Conservation (phyloP, 2,888 invertebrate species). For the Hydriomena furcata region DNA sequence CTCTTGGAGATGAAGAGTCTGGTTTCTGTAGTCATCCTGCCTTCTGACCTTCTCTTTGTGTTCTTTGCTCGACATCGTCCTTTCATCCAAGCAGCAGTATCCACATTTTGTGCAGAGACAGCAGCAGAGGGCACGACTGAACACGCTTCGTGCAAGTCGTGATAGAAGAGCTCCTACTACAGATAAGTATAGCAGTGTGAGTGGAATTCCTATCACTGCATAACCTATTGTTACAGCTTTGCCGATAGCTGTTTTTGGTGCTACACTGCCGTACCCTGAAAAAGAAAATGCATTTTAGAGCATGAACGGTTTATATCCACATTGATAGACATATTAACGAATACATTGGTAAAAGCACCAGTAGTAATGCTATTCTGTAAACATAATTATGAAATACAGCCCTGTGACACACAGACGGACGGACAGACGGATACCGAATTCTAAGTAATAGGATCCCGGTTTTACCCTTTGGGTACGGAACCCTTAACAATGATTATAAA, state of each 20-base stretch:
- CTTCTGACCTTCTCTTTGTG: constrained; percentile 90
- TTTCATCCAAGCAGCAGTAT: constrained; percentile 93
- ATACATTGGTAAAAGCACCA: too few relatives aligned
- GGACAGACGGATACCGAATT: too few relatives aligned
- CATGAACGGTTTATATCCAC: not conserved
- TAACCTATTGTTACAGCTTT: constrained; percentile 96
- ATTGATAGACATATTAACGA: not conserved
- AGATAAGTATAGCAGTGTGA: constrained; percentile 93
- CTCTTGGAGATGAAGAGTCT: constrained; percentile 86
- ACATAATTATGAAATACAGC: too few relatives aligned
- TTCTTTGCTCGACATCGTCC: constrained; percentile 91
- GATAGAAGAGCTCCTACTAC: constrained; percentile 94
- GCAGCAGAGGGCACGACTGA: constrained; percentile 92
- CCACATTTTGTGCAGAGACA: constrained; percentile 95
- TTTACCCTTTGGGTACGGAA: too few relatives aligned
- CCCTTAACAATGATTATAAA: too few relatives aligned
- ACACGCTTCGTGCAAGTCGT: constrained; percentile 91
- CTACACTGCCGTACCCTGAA: constrained; percentile 96
- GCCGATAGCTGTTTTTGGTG: constrained; percentile 94
- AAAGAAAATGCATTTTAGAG: constrained; percentile 34
- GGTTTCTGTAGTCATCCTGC: constrained; percentile 85
- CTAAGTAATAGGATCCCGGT: too few relatives aligned
- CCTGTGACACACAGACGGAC: too few relatives aligned
- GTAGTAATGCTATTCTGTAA: too few relatives aligned
- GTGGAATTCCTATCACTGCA: constrained; percentile 93